phyloP scores from a whole-genome alignment of 2,113 vertebrate species.

The Entelurus aequoreus region DNA sequence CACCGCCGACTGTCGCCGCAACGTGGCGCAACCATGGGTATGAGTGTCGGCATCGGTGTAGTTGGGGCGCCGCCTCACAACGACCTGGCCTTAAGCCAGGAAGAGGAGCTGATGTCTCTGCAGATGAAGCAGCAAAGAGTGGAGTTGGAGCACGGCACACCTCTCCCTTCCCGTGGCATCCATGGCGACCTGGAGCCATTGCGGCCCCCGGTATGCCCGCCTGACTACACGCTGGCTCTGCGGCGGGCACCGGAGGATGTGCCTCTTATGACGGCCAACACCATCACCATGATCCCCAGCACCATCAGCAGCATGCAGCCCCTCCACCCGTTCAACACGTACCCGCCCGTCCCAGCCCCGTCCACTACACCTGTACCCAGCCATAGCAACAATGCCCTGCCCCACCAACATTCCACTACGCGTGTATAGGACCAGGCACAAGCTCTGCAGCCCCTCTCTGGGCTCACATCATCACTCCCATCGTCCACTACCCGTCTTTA shows the following conservation, averaged over 20 bases:
- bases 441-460: constrained; percentile 46
- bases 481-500: constrained; percentile 30
- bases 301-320: constrained; percentile 97
- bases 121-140: constrained; percentile 98
- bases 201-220: constrained; percentile 86
- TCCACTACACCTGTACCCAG: constrained; percentile 84
- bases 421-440: constrained; percentile 74
- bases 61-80: constrained; percentile 75
- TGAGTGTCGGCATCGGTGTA: constrained; percentile 62
- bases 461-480: constrained; percentile 45
- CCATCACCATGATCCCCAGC: constrained; percentile 97
- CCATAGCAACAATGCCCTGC: constrained; percentile 91
- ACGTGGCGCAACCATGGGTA: constrained; percentile 63
- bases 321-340: constrained; percentile 96
- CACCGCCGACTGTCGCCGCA: constrained; percentile 81
- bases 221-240: constrained; percentile 97
- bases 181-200: constrained; percentile 71
- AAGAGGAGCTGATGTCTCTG: constrained; percentile 98
- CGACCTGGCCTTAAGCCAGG: constrained; percentile 92
- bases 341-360: constrained; percentile 87
- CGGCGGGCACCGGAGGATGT: constrained; percentile 95
- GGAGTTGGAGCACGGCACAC: constrained; percentile 81
- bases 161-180: constrained; percentile 64
- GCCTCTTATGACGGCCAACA: constrained; percentile 95
- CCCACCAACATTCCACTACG: constrained; percentile 90